Conservation (phyloP, 2,888 invertebrate genomes). For the Tinea trinotella region DNA sequence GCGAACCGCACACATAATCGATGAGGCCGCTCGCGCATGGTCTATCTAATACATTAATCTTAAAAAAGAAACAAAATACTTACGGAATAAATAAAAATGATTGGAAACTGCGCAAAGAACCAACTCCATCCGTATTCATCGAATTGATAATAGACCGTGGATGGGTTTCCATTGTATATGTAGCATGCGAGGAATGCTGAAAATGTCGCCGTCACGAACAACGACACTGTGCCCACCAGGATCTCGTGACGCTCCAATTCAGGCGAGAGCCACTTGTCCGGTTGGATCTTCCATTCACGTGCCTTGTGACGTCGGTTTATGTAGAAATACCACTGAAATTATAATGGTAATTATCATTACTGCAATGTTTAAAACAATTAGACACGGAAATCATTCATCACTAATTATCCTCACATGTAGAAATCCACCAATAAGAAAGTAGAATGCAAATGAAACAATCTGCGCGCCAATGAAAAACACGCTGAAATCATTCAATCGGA, state of each 20-base stretch:
- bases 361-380: conserved; percentile 12
- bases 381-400: neutral
- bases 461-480: conserved; percentile 62
- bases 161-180: conserved; percentile 77
- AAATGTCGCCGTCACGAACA: conserved; percentile 66
- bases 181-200: conserved; percentile 77
- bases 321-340: conserved; percentile 80
- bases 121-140: conserved; percentile 76
- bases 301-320: conserved; percentile 72
- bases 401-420: conserved; percentile 71
- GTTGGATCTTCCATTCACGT: conserved; percentile 82
- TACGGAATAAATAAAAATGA: conserved; percentile 76
- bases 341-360: too few relatives aligned
- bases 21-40: neutral
- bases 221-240: conserved; percentile 71
- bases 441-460: conserved; percentile 70
- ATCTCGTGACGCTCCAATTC: conserved; percentile 80
- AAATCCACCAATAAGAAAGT: conserved; percentile 77
- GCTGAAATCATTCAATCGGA: conserved; percentile 66
- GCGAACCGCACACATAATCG: neutral
- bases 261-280: conserved; percentile 76
- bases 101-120: conserved; percentile 76
- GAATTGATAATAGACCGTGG: conserved; percentile 75
- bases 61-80: conserved; percentile 33
- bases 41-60: neutral